Percentiles rank a stretch among this genome's conserved stretches.
phyloP scores from a whole-genome alignment of 2,797 vertebrate genomes.

The Hoplostethus atlanticus region DNA sequence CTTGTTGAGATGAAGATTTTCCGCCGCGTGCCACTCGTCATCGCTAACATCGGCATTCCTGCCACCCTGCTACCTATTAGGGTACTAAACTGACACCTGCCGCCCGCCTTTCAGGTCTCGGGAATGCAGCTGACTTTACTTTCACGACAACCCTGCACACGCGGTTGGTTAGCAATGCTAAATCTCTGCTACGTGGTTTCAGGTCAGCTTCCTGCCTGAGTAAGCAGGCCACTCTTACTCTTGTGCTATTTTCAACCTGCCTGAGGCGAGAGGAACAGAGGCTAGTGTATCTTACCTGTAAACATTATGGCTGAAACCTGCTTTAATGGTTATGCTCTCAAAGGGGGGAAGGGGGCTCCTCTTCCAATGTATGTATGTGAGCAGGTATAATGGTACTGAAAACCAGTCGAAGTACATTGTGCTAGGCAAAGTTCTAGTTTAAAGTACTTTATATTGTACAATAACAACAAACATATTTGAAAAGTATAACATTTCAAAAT shows the following conservation, averaged over 20 bases:
- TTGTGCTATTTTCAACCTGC: conserved; percentile 41
- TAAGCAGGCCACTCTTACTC: conserved; percentile 43
- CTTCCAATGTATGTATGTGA: no score
- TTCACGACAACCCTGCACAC: conserved; percentile 15
- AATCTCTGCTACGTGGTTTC: conserved; percentile 40
- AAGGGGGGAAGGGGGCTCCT: no score
- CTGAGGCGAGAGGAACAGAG: conserved; percentile 42
- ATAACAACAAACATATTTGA: no score
- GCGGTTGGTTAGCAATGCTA: conserved; percentile 24
- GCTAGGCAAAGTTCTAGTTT: no score
- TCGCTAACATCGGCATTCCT: conserved; percentile 19
- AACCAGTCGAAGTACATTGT: no score
- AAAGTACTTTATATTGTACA: no score
- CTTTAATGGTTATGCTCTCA: conserved; percentile 24
- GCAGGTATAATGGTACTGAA: no score
- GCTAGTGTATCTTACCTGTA: conserved; percentile 48
- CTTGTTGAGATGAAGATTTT: background rate
- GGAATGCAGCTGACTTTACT: conserved; percentile 2
- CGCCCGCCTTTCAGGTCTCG: conserved; percentile 11
- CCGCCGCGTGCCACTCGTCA: background rate
- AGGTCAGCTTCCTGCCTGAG: conserved; percentile 55
- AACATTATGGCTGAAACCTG: conserved; percentile 47
- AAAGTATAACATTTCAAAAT: no score
- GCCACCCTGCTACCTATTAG: conserved; percentile 34
- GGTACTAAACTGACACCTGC: conserved; percentile 47